Base-by-base conservation (phyloP, 53 echinoderm and acorn worm genomes). In the Crossaster papposus region DNA sequence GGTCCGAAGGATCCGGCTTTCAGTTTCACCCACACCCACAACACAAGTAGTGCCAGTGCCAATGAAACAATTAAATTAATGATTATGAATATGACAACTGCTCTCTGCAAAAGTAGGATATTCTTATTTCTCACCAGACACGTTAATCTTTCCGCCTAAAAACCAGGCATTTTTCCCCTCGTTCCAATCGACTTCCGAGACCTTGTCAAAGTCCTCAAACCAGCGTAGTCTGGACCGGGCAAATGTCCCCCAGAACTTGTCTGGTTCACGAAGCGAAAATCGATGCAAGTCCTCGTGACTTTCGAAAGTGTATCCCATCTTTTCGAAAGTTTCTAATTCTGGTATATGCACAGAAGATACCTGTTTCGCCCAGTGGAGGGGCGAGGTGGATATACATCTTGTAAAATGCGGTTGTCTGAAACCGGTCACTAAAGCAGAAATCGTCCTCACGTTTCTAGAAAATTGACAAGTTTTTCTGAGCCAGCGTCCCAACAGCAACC, bases 161-260 rank as follows among this genome's bases (percentile, higher is more conserved):
- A 97, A 97, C 98, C 98, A 97, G 36, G 91, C 80, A 75, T 93
- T 88, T 79, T 93, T 94, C 28, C 95, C 98, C 22, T 92, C 92
- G 70, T 72, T 65, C 79, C 96, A 85, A 72, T 97, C 65, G 79
- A 94, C 96, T 76, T 97, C 95, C 78, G 93, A 94, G 15, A 90
- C 92, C 68, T 94, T 78, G 81, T 90, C 90, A 79, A 97, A 97
- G 30, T 97, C 95, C 79, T 91, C 72, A 75, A 80, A 88, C 98
- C 98, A 97, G 14, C 78, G 93, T 23, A 97, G 79, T 78, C 98
- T 93, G 7, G 94, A 93, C 54, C 89, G 93, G 28, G 94, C 98
- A 29, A 97, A 83, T 10, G 93, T 96, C 76, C 95, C 95, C 98
- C 98, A 97, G 79, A 97, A 97, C 52, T 81, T 72, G 26, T 94